Percentiles rank a stretch among this genome's conserved stretches.
phyloP scores from a whole-genome alignment of 2,888 invertebrate species.

The Acronicta aceris region DNA sequence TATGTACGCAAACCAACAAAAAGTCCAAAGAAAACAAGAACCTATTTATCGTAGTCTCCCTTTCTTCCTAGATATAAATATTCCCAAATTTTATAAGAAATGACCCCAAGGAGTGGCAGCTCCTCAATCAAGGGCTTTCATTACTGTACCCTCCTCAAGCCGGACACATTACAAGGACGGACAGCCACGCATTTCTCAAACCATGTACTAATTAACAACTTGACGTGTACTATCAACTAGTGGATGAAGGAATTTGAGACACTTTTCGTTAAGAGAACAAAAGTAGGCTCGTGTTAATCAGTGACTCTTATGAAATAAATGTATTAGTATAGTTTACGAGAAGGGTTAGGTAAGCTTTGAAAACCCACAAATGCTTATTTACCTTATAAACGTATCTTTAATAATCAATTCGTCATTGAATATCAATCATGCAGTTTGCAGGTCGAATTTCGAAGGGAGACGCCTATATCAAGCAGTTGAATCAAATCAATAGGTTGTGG shows the following conservation, averaged over 20 bases:
- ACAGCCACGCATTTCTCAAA: slow-evolving; percentile 77
- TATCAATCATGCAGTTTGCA: too few species aligned
- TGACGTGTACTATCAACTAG: slow-evolving; percentile 55
- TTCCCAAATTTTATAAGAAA: slow-evolving; percentile 49
- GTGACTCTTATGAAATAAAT: neutral
- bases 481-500: too few species aligned
- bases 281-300: neutral
- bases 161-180: slow-evolving; percentile 67
- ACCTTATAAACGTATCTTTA: too few species aligned
- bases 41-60: slow-evolving; percentile 11
- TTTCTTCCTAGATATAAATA: slow-evolving; percentile 38
- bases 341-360: too few species aligned
- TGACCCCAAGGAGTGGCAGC: slow-evolving; percentile 57
- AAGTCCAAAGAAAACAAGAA: too few species aligned
- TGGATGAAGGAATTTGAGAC: slow-evolving; percentile 36
- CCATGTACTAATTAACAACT: slow-evolving; percentile 74
- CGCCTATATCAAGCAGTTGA: too few species aligned
- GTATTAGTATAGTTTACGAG: neutral
- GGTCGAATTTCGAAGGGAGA: too few species aligned
- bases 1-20: too few species aligned
- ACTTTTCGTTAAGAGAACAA: neutral
- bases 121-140: slow-evolving; percentile 76
- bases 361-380: too few species aligned
- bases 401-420: too few species aligned
- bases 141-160: slow-evolving; percentile 75